Evolutionary conservation across 2,888 invertebrate genomes (phyloP), one percentile per base, ranked within the genome.

Genomic region (Pollenia griseotomentosa): DNA sequence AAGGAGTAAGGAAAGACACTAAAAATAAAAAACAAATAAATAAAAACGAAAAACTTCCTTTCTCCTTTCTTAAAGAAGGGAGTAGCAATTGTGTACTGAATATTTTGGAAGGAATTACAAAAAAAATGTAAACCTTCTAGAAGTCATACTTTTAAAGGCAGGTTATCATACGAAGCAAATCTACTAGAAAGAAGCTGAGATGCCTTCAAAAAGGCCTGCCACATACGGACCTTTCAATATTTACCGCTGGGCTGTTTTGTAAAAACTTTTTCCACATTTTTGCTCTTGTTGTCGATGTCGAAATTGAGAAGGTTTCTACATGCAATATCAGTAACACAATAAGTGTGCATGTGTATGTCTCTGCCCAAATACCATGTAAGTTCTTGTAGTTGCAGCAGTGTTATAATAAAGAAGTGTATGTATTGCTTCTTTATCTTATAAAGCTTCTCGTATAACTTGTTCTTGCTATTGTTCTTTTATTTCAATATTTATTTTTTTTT

Each of bases 361-460:
- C 2, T 51, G 33, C 5, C 5, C 14, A 59, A 59, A 42, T 59
- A 33, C 33, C 33, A 33, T 33, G 33, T 40, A 23, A n/a, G 46
- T 55, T 65, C 44, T 33, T 40, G 23, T 46, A 16, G 4, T 63
- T 63, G 61, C 40, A 9, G 33, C 14, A 40, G 61, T 61, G 12
- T 40, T 14, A 57, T 19, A 57, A 40, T 53, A 55, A 19, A 71
- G 44, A 57, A 55, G 14, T 19, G n/a, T 23, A 46, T 70, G 46
- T 70, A 75, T 75, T 70, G 61, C 44, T 59, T 79, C 61, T 79
- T 55, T 79, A 79, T 79, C 82, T 79, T 79, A 51, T 68, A 77
- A 83, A 75, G 82, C 83, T 77, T 70, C 55, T 65, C 14, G 57
- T 74, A 61, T 74, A 66, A 68, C 16, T 80, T 53, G 19, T 84